Evolutionary conservation across 2,888 invertebrate genomes (phyloP).

Genomic region (Cryptus viduatorius): DNA sequence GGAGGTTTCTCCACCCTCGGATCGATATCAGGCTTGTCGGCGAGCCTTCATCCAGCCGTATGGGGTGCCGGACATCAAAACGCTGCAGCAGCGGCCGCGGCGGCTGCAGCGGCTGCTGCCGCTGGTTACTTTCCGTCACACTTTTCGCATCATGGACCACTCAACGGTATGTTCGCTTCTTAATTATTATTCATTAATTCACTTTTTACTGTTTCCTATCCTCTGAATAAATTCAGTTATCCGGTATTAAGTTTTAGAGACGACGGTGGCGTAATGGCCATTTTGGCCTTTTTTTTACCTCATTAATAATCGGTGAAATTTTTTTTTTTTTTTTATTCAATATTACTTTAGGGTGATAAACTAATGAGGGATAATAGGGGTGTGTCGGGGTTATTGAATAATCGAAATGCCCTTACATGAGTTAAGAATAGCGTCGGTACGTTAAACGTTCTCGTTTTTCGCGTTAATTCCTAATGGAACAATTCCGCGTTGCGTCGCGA

Average conservation of each 20-base stretch:
- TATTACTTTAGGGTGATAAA: not conserved
- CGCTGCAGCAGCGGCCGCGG: conserved; percentile 76
- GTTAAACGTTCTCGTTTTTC: conserved; percentile 36
- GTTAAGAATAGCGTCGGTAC: not conserved
- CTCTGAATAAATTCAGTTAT: no score
- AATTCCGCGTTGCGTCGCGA: conserved; percentile 30
- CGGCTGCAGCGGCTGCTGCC: conserved; percentile 77
- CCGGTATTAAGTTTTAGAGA: no score
- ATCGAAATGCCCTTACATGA: not conserved
- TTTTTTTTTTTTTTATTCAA: not conserved
- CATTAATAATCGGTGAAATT: not conserved
- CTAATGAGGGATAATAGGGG: not conserved
- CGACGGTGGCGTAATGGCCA: no score
- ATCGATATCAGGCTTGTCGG: conserved; percentile 76
- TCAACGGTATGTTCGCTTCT: conserved; percentile 77
- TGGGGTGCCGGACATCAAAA: conserved; percentile 80
- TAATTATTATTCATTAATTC: not conserved
- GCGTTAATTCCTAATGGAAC: conserved; percentile 41
- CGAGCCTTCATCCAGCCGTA: conserved; percentile 79
- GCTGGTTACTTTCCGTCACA: conserved; percentile 81
- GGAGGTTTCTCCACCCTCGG: conserved; percentile 80
- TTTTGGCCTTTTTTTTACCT: not conserved
- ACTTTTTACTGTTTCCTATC: not conserved
- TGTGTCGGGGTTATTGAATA: not conserved
- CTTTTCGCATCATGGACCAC: conserved; percentile 81